Base-by-base conservation (phyloP, 92 coral and sea anemone genomes). In the Zoanthus solanderi region DNA sequence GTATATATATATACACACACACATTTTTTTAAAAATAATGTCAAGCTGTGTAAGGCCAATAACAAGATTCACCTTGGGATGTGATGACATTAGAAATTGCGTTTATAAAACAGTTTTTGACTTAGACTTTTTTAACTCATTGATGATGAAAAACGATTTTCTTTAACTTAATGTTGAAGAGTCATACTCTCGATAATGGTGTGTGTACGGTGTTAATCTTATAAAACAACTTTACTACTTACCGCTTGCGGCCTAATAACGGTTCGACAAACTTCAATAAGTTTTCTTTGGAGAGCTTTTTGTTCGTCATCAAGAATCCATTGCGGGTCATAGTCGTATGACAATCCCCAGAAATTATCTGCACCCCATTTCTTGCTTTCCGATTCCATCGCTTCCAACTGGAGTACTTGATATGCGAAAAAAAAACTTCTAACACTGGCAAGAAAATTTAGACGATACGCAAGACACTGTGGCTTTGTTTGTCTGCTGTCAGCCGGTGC, bases 181-280 rank as follows among this genome's bases (percentile, higher is more conserved):
- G 69, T 28, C 10, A 58, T 58, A 1, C 66, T 14, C 65, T 45
- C 11, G 29, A 13, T 74, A 29, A 74, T 17, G n/a, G 37, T 29
- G 28, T 16, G 54, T 32, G 23, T 72, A 30, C 42, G 5, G 53
- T 32, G 37, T 37, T 37, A 37, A 50, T 17, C 9, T 13, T 16
- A 18, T n/a, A 46, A 47, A 13, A 45, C 56, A 17, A 50, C 11
- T 44, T 6, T 52, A 11, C 28, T 6, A 52, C 85, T 81, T 66
- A 81, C 85, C 75, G 85, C 85, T 18, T 81, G 85, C 2, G 85
- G 85, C 46, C 85, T 81, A 15, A 81, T 67, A n/a, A 81, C 65
- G 1, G 85, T 81, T 28, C 85, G 75, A 67, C 85, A 81, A 31
- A 81, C 60, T 23, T 81, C 85, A 34, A 81, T 81, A 56, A 81